These are phyloP conservation scores for Sitta europaea DNA, from an alignment of 2,113 vertebrate genomes.

Conservation along the genomic window DNA sequence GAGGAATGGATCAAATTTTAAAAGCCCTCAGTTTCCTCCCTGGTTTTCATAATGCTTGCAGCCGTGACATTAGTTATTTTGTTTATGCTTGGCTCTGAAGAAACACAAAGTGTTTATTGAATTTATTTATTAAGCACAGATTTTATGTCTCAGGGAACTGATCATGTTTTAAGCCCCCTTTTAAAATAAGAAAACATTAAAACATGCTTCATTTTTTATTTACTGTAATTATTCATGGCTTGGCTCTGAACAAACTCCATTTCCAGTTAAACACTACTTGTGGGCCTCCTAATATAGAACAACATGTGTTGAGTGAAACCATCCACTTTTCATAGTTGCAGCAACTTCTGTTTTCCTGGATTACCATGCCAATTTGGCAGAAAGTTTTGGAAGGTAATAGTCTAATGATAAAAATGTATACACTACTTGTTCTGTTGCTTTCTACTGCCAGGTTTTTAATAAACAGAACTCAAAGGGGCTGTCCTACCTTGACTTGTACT, in stretches of 20 bases:
- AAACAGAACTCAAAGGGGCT: background rate
- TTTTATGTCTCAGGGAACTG: background rate
- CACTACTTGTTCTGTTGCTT: background rate
- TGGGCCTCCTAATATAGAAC: background rate
- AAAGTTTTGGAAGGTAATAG: background rate
- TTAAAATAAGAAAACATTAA: background rate
- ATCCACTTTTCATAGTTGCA: background rate
- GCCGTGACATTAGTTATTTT: background rate
- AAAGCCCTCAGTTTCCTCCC: background rate
- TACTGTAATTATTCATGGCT: background rate
- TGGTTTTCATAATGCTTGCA: background rate
- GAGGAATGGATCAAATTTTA: background rate
- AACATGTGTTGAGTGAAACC: background rate
- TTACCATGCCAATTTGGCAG: background rate
- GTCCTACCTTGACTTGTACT: background rate
- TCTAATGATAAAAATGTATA: background rate
- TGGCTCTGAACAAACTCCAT: background rate
- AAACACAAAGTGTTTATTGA: background rate
- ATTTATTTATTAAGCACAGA: background rate
- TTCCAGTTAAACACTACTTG: slow-evolving; percentile 31
- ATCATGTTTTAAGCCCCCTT: background rate
- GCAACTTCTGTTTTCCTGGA: background rate
- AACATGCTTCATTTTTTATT: background rate
- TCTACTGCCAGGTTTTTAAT: background rate
- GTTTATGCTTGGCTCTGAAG: background rate